Base-by-base conservation (phyloP, 2,888 invertebrate genomes). In the Drymonia ruficornis region DNA sequence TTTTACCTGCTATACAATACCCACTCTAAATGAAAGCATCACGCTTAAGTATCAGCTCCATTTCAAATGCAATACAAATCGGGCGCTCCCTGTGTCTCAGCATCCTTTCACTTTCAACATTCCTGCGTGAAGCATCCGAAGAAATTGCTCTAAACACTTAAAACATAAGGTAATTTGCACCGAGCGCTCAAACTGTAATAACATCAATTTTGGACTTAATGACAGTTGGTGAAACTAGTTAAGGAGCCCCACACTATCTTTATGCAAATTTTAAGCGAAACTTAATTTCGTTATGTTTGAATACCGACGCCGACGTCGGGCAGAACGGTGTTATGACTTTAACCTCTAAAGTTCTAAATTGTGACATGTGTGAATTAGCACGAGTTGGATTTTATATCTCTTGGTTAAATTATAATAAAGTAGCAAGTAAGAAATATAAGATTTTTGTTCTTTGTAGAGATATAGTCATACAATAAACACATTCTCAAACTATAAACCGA, bases 61-160 rank as follows among this genome's bases (percentile, higher is more conserved):
- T 70, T 68, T 67, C 59, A 69, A 75, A 72, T 68, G 61, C 64
- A 72, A 80, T 77, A 75, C 63, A 74, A 79, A 72, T 78, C 59
- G 58, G 56, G 59, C 67, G 55, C 59, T 59, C 58, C 63, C 46
- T 42, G 50, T 56, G 49, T 53, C 50, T 56, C 67, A 69, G 50
- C 56, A 49, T 61, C 81, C 82, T 82, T 83, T 86, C 84, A 84
- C 83, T 86, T 85, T 81, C 77, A 63, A 64, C 66, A 69, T 61
- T 70, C 64, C 55, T 56, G 28, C 54, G 55, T 48, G 44, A 44
- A 44, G 40, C 38, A 50, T 52, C 50, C 38, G 50, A 63, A 60
- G 51, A 61, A 61, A 63, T 59, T 44, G 46, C 57, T 60, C 28
- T 58, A 15, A 53, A 56, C 47, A 44, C 43, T 58, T 56, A 44